These are phyloP conservation scores for Bacillus rossius DNA, from an alignment of 1,140 invertebrate genomes.

Conservation along the genomic window DNA sequence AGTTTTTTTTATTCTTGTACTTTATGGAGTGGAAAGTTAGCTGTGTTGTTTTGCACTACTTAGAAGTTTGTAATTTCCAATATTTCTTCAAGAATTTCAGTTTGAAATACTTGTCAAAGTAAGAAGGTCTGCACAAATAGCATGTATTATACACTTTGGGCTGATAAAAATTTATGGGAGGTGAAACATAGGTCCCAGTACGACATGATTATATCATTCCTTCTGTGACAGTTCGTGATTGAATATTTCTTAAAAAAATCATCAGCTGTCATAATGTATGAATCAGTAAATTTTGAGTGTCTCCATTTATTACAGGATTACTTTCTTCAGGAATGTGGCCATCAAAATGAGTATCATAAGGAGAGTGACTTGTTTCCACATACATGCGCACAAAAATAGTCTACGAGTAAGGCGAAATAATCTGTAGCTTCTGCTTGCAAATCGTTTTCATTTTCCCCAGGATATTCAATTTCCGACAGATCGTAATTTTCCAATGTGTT, in stretches of 20 bases:
- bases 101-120: constrained; percentile 10
- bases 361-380: no score
- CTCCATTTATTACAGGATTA: no score
- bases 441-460: neutral
- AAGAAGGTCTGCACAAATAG: neutral
- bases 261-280: neutral
- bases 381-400: neutral
- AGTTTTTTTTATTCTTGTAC: constrained; percentile 18
- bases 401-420: neutral
- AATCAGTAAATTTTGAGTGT: no score
- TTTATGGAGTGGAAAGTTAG: neutral
- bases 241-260: neutral
- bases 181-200: neutral
- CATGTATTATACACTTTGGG: neutral
- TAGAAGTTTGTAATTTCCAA: constrained; percentile 8
- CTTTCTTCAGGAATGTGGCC: no score
- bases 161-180: neutral
- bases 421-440: neutral
- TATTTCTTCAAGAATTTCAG: constrained; percentile 8
- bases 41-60: neutral
- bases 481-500: neutral
- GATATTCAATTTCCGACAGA: neutral
- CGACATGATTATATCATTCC: neutral
- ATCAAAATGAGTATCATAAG: no score
- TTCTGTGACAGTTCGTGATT: neutral